Evolutionary conservation across 2,888 invertebrate genomes (phyloP), one percentile per base, ranked within the genome.

Genomic region (Vesta saturnalis): DNA sequence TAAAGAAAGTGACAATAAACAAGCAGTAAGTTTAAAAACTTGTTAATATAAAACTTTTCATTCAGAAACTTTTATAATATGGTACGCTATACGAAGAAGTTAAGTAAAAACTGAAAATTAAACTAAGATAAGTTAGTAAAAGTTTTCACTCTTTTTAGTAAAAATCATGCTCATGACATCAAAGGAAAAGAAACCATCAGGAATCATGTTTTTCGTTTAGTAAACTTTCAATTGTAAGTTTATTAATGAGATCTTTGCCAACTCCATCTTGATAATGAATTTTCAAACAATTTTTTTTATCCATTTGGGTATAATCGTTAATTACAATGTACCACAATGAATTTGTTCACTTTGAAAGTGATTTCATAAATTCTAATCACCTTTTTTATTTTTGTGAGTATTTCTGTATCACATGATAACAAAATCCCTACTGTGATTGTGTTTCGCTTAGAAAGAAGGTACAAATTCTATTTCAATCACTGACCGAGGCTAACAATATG

Each of bases 61-160:
- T 39, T 10, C 19, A 39, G 18, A 19, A 58, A 58, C 18, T 58
- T 58, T 39, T 15, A 43, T 12, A 58, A 43, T 58, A 58, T 39
- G 35, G n/a, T n/a, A 58, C 19, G 12, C 16, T 58, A 19, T 18
- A 18, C 1, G 18, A 56, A 54, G 54, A 21, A 21, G 18, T 1
- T 56, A 58, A 58, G 57, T 58, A 43, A 16, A 39, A 39, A 18
- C 39, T 55, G 14, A 14, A 55, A 23, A 55, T 14, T 12, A 14
- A 55, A 55, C 23, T 23, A 52, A 18, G 14, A 43, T 43, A 43
- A 43, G 43, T 43, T 43, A 12, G 14, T 14, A 43, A 43, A 43
- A 43, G 10, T 2, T 3, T 30, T 10, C 30, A 30, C 10, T 30
- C 10, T 43, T 43, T 43, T 2, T 43, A 43, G 10, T 3, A 14